Percentiles rank a stretch among this genome's conserved stretches.
Evolutionary conservation across 2,888 invertebrate species (phyloP).

Genomic region (Selenia dentaria): DNA sequence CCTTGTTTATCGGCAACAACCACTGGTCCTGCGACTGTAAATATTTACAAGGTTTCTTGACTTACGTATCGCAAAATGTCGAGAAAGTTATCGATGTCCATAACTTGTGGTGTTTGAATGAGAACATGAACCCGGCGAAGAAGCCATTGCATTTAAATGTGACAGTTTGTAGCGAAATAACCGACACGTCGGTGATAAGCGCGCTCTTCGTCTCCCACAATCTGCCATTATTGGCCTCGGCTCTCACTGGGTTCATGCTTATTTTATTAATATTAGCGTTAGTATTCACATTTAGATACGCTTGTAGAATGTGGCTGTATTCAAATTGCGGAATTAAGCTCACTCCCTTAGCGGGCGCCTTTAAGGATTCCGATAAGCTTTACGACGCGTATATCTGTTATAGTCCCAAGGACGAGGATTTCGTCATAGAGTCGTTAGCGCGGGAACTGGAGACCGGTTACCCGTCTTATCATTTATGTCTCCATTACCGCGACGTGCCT

Average conservation of each 20-base stretch:
- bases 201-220: slow-evolving; percentile 93
- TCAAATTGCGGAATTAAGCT: slow-evolving; percentile 94
- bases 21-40: slow-evolving; percentile 96
- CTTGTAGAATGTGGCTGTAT: slow-evolving; percentile 94
- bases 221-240: slow-evolving; percentile 92
- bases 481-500: slow-evolving; percentile 94
- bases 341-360: slow-evolving; percentile 88
- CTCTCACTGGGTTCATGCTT: slow-evolving; percentile 90
- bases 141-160: slow-evolving; percentile 92
- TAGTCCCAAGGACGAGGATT: slow-evolving; percentile 96
- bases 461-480: slow-evolving; percentile 92
- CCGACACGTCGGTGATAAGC: slow-evolving; percentile 91
- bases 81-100: slow-evolving; percentile 90
- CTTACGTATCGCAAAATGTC: slow-evolving; percentile 92
- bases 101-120: slow-evolving; percentile 91
- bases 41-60: slow-evolving; percentile 92
- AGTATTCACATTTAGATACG: slow-evolving; percentile 93
- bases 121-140: slow-evolving; percentile 87
- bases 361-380: slow-evolving; percentile 93
- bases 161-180: slow-evolving; percentile 93
- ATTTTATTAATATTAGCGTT: slow-evolving; percentile 91
- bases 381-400: slow-evolving; percentile 98
- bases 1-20: slow-evolving; percentile 91
- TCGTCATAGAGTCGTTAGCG: slow-evolving; percentile 93
- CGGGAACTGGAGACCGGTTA: slow-evolving; percentile 93